Evolutionary conservation across 1,140 invertebrate species (phyloP).

Genomic region (Lamellibrachia luymesi): DNA sequence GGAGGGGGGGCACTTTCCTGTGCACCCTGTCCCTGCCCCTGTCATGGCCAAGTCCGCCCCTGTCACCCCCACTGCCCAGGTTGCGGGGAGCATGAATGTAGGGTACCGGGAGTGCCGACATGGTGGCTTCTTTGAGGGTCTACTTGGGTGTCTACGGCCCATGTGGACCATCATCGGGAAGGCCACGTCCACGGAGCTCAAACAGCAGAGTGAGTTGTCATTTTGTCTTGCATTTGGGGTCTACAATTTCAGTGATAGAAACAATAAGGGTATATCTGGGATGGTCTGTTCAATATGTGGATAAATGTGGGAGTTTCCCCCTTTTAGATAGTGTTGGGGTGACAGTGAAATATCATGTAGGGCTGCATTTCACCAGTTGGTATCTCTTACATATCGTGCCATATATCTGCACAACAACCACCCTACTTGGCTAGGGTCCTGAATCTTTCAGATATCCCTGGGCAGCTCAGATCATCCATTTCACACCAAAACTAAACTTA

Average conservation of each 20-base stretch:
- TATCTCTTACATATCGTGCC: no score
- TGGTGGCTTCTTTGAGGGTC: constrained; percentile 74
- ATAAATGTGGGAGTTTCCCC: background rate
- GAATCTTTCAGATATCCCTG: no score
- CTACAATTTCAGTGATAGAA: background rate
- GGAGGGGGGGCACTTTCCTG: constrained; percentile 39
- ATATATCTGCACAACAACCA: no score
- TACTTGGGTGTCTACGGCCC: constrained; percentile 82
- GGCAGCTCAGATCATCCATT: no score
- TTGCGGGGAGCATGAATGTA: constrained; percentile 36
- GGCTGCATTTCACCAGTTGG: no score
- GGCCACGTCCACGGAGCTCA: constrained; percentile 69
- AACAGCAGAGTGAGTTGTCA: constrained; percentile 53
- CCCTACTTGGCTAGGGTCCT: no score
- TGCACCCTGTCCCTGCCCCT: background rate
- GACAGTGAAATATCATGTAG: no score
- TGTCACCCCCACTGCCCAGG: constrained; percentile 40
- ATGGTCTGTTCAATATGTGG: background rate
- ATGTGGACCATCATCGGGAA: constrained; percentile 83
- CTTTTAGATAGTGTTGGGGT: no score
- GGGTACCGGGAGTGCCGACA: constrained; percentile 39
- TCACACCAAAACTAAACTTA: no score
- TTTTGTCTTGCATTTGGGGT: background rate
- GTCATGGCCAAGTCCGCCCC: constrained; percentile 39
- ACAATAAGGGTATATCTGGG: background rate